Conservation (phyloP, 1,140 invertebrate species). For the Diabrotica undecimpunctata region DNA sequence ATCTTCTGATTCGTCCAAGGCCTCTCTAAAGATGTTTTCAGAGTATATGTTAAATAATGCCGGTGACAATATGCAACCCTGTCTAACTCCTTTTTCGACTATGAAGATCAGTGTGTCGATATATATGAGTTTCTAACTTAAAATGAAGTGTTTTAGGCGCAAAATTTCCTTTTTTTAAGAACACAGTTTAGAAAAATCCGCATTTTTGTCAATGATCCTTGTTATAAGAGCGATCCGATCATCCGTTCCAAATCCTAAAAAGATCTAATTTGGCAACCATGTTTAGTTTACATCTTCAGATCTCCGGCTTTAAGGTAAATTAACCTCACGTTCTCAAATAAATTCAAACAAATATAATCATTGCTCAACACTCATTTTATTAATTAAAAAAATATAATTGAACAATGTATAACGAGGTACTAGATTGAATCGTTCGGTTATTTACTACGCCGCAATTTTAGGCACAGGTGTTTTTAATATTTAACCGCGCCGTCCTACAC, state of each 20-base stretch:
- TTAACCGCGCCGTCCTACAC: conserved; percentile 14
- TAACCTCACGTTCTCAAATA: background rate
- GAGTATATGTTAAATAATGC: no score
- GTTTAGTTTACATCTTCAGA: background rate
- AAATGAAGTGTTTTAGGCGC: no score
- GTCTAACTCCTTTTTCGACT: no score
- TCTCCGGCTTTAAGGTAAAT: background rate
- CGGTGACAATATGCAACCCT: no score
- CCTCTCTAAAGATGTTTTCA: no score
- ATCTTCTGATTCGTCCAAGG: no score
- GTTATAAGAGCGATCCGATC: no score
- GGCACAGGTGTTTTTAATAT: conserved; percentile 11
- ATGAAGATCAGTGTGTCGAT: no score
- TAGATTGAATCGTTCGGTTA: background rate
- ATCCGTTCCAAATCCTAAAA: background rate
- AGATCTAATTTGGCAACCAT: background rate
- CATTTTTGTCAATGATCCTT: no score
- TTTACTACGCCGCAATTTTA: conserved; percentile 10
- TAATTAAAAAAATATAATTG: conserved; percentile 4
- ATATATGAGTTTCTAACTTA: no score
- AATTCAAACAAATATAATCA: background rate
- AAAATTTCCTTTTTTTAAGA: no score
- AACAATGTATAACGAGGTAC: conserved; percentile 8
- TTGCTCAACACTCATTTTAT: background rate
- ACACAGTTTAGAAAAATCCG: no score